These are phyloP conservation scores for Hypolimnas misippus DNA, from an alignment of 2,888 invertebrate genomes.

Conservation along the genomic window DNA sequence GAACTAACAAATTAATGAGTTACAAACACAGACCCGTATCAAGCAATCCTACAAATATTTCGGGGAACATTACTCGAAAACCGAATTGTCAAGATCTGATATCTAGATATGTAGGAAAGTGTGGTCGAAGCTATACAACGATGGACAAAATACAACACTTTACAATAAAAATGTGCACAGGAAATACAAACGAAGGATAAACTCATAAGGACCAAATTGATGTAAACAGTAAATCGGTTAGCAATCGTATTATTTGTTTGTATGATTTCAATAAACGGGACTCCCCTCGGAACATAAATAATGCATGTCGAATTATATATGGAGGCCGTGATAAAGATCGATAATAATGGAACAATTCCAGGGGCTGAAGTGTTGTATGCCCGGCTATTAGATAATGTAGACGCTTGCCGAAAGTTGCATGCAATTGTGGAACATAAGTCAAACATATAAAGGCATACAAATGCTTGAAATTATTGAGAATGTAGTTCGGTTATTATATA, in stretches of 20 bases:
- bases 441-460: not conserved
- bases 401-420: conserved; percentile 1
- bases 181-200: conserved; percentile 3
- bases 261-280: conserved; percentile 76
- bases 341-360: conserved; percentile 52
- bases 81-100: conserved; percentile 54
- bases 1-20: conserved; percentile 47
- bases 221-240: conserved; percentile 13
- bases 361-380: conserved; percentile 44
- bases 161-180: not conserved
- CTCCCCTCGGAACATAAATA: conserved; percentile 75
- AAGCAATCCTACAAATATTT: conserved; percentile 48
- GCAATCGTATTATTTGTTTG: conserved; percentile 59
- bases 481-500: not conserved
- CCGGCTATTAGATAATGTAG: conserved; percentile 16
- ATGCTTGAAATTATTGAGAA: conserved; percentile 7
- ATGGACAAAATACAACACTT: conserved; percentile 12
- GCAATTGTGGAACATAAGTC: conserved; percentile 18
- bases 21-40: conserved; percentile 54
- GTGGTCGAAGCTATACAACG: conserved; percentile 34
- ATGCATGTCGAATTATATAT: conserved; percentile 76
- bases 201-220: conserved; percentile 15
- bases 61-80: conserved; percentile 51
- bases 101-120: conserved; percentile 48
- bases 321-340: conserved; percentile 45